Base-by-base conservation (phyloP, 2,113 vertebrate species). In the Helogale parvula region DNA sequence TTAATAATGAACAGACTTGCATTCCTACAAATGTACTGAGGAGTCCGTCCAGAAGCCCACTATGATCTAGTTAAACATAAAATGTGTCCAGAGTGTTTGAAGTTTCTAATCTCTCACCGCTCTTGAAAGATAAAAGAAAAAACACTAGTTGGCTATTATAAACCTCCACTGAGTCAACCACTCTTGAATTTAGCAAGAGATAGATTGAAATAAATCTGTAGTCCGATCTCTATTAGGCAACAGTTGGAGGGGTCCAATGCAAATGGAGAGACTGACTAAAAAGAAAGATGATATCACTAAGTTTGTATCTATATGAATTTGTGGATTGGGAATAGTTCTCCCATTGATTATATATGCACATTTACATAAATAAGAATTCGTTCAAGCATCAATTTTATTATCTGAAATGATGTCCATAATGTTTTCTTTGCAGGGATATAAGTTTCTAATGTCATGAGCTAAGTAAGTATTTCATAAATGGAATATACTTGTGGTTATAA, bases 1-100 rank as follows among this genome's bases (percentile, higher is more conserved):
- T 96, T 89, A 90, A 87, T 87, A 97, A 95, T 8, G n/a, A 96
- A 79, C 3, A 90, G 35, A 80, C 31, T 90, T 92, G 15, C 25
- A 63, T 29, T 88, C 6, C 17, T 72, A 50, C 10, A 74, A 54
- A 50, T 14, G 0, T 41, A 16, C 25, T 38, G 47, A 82, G 5
- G 3, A 74, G n/a, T 38, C 92, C 21, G 38, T 41, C 5, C 21
- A 54, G 69, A 74, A 81, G 23, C 47, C 14, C 47, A 19, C 41
- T 27, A 19, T 76, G 8, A 23, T 29, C 14, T n/a, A 23, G 31
- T 29, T 69, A 47, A 38, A 50, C 54, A 16, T 33, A 14, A 66
- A 68, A 54, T 41, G 1, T 41, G 11, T 69, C 21, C 3, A 41
- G 1, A 29, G 0, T 47, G 5, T 35, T 68, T 57, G 15, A 66